Conservation (phyloP, 2,113 vertebrate genomes). For the Uropsilus gracilis region DNA sequence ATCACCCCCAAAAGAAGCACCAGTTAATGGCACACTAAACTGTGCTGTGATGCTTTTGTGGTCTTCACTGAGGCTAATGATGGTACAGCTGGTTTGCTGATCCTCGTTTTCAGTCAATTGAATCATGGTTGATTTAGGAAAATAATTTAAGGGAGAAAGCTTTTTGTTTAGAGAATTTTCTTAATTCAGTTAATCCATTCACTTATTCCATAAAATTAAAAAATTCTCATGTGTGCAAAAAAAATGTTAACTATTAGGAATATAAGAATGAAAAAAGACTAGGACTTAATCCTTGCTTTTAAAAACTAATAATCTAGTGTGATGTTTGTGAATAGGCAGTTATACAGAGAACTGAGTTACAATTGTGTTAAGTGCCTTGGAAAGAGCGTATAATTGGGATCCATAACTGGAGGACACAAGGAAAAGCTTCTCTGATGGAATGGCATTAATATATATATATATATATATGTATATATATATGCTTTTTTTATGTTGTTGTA, state of each 20-base stretch:
- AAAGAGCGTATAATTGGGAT: background rate
- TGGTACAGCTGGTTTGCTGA: background rate
- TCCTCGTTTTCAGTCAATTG: background rate
- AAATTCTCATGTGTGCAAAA: background rate
- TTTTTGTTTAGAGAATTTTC: slow-evolving; percentile 2
- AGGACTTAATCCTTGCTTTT: background rate
- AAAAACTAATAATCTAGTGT: background rate
- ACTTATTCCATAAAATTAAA: background rate
- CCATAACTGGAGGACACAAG: background rate
- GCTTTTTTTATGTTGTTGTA: too few species aligned
- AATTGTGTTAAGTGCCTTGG: background rate
- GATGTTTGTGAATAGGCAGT: background rate
- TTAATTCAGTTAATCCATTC: background rate
- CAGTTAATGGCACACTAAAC: background rate
- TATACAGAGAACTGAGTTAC: background rate
- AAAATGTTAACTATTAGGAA: slow-evolving; percentile 3
- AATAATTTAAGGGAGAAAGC: background rate
- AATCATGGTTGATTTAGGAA: background rate
- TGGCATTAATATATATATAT: too few species aligned
- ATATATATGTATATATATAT: too few species aligned
- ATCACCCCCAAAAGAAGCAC: background rate
- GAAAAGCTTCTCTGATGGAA: background rate
- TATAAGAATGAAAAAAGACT: background rate
- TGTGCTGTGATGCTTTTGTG: background rate
- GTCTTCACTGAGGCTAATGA: background rate